A percentile compares a stretch with the other conserved stretches of the same genome.
These are phyloP conservation scores for Chelonus insularis DNA, from an alignment of 1,140 invertebrate genomes.

Conservation along the genomic window DNA sequence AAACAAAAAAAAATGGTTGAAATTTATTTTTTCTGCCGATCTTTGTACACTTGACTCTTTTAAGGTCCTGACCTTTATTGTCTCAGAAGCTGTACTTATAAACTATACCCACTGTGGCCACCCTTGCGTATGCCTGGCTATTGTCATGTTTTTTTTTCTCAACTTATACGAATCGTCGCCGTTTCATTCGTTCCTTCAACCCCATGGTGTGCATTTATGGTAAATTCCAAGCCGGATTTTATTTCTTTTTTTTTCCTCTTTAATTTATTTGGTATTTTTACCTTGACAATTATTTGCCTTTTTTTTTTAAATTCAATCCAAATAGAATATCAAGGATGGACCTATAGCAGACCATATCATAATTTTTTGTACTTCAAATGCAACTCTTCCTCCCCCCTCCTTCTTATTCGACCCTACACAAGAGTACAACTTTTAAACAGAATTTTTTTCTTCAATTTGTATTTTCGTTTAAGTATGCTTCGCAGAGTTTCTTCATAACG, in stretches of 20 bases:
- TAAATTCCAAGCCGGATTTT: constrained; percentile 29
- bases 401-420: too few species aligned
- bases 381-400: too few species aligned
- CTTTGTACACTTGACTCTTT: constrained; percentile 48
- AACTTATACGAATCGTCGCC: neutral
- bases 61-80: constrained; percentile 58
- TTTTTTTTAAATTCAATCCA: neutral
- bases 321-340: too few species aligned
- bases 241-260: constrained; percentile 23
- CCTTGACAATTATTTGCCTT: neutral
- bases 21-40: constrained; percentile 24
- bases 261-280: constrained; percentile 9
- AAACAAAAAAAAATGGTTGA: too few species aligned
- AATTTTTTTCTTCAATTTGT: constrained; percentile 16
- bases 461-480: neutral
- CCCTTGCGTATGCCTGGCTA: constrained; percentile 47
- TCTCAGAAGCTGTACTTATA: constrained; percentile 53
- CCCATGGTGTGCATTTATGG: constrained; percentile 48
- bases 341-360: too few species aligned
- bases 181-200: neutral
- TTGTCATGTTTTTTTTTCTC: constrained; percentile 50
- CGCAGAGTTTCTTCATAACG: constrained; percentile 25
- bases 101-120: constrained; percentile 49
- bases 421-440: too few species aligned
- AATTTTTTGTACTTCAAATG: too few species aligned